Conservation (phyloP, 2,113 vertebrate species). For the Perccottus glenii region DNA sequence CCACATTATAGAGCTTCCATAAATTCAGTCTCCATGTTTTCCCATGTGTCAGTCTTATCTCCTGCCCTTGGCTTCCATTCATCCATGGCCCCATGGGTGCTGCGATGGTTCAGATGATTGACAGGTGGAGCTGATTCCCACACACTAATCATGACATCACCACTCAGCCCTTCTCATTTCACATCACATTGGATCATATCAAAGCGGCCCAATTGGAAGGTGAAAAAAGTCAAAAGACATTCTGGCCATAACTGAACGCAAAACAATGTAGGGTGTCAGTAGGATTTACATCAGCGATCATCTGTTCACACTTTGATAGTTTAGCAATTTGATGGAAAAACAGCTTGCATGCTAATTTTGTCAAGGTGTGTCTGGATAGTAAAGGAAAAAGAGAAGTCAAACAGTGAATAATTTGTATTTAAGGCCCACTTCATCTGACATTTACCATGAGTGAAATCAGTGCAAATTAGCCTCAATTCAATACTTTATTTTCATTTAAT, state of each 20-base stretch:
- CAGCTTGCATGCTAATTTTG: too few relatives aligned
- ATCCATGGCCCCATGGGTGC: constrained; percentile 50
- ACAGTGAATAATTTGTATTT: too few relatives aligned
- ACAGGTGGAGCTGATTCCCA: constrained; percentile 55
- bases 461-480: too few relatives aligned
- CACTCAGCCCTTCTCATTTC: constrained; percentile 50
- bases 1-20: neutral
- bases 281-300: constrained; percentile 10
- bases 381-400: too few relatives aligned
- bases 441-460: too few relatives aligned
- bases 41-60: constrained; percentile 49
- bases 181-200: constrained; percentile 41
- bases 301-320: neutral
- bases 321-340: neutral
- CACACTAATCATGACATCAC: constrained; percentile 70
- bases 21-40: constrained; percentile 1
- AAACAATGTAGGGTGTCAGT: constrained; percentile 35
- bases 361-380: too few relatives aligned
- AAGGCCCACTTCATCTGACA: too few relatives aligned
- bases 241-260: constrained; percentile 14
- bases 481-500: too few relatives aligned
- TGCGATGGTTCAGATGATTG: constrained; percentile 61
- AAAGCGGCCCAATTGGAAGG: constrained; percentile 31
- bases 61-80: constrained; percentile 57
- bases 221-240: constrained; percentile 36